Base-by-base conservation (phyloP, 1,140 invertebrate species). In the Trichomalopsis sarcophagae region DNA sequence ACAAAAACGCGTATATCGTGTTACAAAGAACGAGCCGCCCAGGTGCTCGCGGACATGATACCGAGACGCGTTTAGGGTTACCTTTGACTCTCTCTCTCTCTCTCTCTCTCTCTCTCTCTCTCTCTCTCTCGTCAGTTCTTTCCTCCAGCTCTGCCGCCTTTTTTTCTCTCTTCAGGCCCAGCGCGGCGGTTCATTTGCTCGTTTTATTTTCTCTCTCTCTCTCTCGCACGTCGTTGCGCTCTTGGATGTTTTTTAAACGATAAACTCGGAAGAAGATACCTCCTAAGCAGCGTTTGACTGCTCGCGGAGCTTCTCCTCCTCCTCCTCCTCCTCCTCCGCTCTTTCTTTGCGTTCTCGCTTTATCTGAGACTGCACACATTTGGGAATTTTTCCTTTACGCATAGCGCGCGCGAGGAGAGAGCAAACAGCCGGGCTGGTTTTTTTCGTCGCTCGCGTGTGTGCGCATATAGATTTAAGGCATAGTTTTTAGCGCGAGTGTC, bases 1-100 rank as follows among this genome's bases (percentile, higher is more conserved):
- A 79, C 82, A 89, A 90, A 89, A 90, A 89, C 86, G 87, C 88
- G 89, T 88, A 91, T 92, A 91, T 92, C 90, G 88, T 91, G 88
- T 92, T 92, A 91, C 91, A 92, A 92, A 92, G 91, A 89, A 87
- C 82, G 83, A 88, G 89, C 91, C 91, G 91, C 91, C 91, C 91
- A 91, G 91, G 89, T 92, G 90, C 89, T 89, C 87, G 82, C 84
- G 88, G 89, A 91, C 91, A 92, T 91, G 90, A 91, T 90, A 91
- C 89, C 88, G 87, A 87, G 89, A 89, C 88, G 88, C 87, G 91
- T 91, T 89, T 92, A 92, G 89, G 86, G 89, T 92, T 91, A 92
- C 91, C 87, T 88, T 91, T 89, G 87, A 87, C 88, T 89, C 47
- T 87, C 84, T 88, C 87, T 50, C n/a, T 23, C 71, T 27, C 50